Base-by-base conservation (phyloP, 2,113 vertebrate genomes). In the Hyla sarda region DNA sequence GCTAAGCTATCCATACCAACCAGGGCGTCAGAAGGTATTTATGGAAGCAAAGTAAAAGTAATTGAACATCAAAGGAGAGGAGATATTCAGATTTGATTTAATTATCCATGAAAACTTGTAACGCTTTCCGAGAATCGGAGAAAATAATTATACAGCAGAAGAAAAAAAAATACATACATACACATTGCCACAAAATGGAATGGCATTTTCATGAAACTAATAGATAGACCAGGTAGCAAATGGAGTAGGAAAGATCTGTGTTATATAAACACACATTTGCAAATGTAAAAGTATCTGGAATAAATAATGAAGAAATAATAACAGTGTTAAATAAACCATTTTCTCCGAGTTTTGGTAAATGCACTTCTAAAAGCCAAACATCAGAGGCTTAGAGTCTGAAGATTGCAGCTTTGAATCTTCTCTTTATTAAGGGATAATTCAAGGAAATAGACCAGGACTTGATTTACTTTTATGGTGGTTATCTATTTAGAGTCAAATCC, bases 171-270 rank as follows among this genome's bases (percentile, higher is more conserved):
- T 19, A 56, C 32, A 83, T 72, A 25, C 16, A 32, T 47, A 71
- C 92, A 93, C 89, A 84, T 13, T 89, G 71, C 73, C 88, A 89
- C n/a, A 87, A 88, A 91, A 89, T 62, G 91, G 88, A 89, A 78
- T 84, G 87, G 88, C 86, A 88, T 87, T 90, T 88, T 93, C 89
- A 92, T 93, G 93, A 92, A 94, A 89, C 90, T 91, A 88, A 91
- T 91, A 93, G 88, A 88, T 90, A 92, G 89, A 89, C 86, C 89
- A 90, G 23, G 88, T 91, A 92, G 89, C 92, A 92, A 94, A 93
- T 93, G 94, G 92, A 89, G 89, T 91, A 89, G 88, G 90, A 88
- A 83, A 72, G 47, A 72, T 72, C 72, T 73, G 50, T 56, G 62
- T 58, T 83, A 72, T 47, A 75, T 84, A 84, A 75, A 84, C 65